Conservation (phyloP, 2,113 vertebrate species). For the Spheniscus mendiculus region DNA sequence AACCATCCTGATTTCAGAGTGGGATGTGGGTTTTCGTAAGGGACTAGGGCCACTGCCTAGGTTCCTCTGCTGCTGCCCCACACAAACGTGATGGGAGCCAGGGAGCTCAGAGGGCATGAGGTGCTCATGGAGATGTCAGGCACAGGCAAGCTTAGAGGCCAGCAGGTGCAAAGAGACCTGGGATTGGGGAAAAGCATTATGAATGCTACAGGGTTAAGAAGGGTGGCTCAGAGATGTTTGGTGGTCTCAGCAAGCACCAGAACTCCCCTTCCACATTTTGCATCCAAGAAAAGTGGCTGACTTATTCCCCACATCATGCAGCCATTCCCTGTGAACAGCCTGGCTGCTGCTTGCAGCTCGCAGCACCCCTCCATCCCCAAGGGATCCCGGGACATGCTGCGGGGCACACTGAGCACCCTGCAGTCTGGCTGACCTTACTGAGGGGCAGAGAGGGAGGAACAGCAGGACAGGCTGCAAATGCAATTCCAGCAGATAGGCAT, state of each 20-base stretch:
- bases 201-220: accelerated
- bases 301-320: accelerated
- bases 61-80: accelerated
- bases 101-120: not conserved
- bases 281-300: not conserved
- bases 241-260: accelerated
- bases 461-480: not conserved
- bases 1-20: accelerated
- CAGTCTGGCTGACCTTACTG: accelerated
- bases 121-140: too few relatives aligned
- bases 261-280: accelerated
- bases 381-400: accelerated
- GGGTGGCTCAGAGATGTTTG: not conserved
- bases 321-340: too few relatives aligned
- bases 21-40: accelerated
- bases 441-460: too few relatives aligned
- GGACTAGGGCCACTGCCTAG: too few relatives aligned
- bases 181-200: not conserved
- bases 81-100: accelerated
- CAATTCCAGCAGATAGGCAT: not conserved
- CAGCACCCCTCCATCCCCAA: accelerated
- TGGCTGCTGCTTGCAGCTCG: too few relatives aligned
- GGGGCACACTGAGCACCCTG: accelerated
- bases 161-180: too few relatives aligned
- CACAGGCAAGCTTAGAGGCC: not conserved